These are phyloP conservation scores for Thunnus albacares DNA, from an alignment of 2,797 vertebrate species.

Conservation along the genomic window DNA sequence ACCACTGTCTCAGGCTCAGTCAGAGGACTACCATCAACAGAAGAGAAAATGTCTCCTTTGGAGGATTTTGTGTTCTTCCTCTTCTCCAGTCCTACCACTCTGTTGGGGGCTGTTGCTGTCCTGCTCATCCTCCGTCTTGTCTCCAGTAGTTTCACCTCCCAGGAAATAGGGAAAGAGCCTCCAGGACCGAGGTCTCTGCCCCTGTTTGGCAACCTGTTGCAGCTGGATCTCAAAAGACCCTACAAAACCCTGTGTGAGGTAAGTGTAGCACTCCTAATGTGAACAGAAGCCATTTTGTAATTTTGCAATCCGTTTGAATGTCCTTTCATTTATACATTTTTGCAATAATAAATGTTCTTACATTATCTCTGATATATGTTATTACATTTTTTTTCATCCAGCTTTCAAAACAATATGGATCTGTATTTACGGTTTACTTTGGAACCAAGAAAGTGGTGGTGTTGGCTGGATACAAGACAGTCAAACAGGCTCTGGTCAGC, in stretches of 20 bases:
- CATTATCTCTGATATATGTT: too few relatives aligned
- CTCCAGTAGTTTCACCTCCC: conserved; percentile 12
- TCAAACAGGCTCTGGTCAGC: conserved; percentile 82
- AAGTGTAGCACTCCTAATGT: conserved; percentile 23
- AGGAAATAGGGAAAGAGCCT: conserved; percentile 39
- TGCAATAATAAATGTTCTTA: background rate
- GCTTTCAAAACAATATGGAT: conserved; percentile 80
- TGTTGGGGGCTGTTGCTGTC: conserved; percentile 46
- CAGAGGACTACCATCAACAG: background rate
- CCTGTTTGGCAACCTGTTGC: conserved; percentile 79
- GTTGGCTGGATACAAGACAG: conserved; percentile 77
- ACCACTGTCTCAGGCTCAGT: background rate
- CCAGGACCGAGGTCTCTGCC: conserved; percentile 77
- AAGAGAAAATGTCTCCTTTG: conserved; percentile 40
- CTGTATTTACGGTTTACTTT: conserved; percentile 78
- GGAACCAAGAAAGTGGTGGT: conserved; percentile 80
- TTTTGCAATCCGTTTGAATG: background rate
- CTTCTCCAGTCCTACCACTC: conserved; percentile 22
- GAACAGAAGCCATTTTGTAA: background rate
- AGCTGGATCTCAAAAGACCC: conserved; percentile 77
- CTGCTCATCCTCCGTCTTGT: conserved; percentile 45
- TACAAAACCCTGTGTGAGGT: conserved; percentile 72
- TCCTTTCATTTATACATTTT: background rate
- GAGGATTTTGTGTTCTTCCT: conserved; percentile 15
- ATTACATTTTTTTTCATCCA: conserved; percentile 28